Evolutionary conservation across 2,113 vertebrate genomes (phyloP).

Genomic region (Sinosuthora webbiana): DNA sequence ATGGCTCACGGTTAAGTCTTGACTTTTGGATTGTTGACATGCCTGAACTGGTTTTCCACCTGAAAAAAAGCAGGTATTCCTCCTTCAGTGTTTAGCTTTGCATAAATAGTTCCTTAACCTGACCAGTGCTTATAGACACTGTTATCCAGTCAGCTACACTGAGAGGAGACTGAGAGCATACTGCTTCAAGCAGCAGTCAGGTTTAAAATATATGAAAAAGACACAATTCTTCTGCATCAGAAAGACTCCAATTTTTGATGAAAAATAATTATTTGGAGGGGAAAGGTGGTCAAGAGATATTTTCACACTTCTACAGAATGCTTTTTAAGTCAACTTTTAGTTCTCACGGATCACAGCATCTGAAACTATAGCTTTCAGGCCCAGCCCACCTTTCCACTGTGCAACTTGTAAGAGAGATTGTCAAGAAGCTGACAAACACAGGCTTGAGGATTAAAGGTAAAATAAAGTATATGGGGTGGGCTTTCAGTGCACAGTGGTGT

Average conservation of each 20-base stretch:
- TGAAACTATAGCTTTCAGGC: background rate
- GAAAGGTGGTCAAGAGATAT: background rate
- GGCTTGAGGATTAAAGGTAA: background rate
- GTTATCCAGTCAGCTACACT: background rate
- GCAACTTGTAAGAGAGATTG: slow-evolving; percentile 5
- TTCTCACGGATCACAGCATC: background rate
- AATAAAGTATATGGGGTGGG: background rate
- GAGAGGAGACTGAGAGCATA: background rate
- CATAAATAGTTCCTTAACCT: slow-evolving; percentile 40
- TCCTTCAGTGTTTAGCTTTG: slow-evolving; percentile 28
- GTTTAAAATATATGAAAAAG: background rate
- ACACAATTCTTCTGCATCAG: background rate
- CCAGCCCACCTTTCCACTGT: background rate
- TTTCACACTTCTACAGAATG: background rate
- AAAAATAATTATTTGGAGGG: background rate
- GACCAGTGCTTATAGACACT: slow-evolving; percentile 7
- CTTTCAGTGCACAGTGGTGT: background rate
- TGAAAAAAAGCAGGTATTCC: slow-evolving; percentile 54
- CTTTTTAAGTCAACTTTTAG: background rate
- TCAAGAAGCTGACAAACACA: background rate
- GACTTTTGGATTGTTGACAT: slow-evolving; percentile 72
- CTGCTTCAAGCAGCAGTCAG: background rate
- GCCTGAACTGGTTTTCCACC: slow-evolving; percentile 60
- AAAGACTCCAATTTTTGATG: background rate
- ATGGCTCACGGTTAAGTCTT: slow-evolving; percentile 36